Conservation (phyloP, 2,113 vertebrate species). For the Lonchura striata region DNA sequence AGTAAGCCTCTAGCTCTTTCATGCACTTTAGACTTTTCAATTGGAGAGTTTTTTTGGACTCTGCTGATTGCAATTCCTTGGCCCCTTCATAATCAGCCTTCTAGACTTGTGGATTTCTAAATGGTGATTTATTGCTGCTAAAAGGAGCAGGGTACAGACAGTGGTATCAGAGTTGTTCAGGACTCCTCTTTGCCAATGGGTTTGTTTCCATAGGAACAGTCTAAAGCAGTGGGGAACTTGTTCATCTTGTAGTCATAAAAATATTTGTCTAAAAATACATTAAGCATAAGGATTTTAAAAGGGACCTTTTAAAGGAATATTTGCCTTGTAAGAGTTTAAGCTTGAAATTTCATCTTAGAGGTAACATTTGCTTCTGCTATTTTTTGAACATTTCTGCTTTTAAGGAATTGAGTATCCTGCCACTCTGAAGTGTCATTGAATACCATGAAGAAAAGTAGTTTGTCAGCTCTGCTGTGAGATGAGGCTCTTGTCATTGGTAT, state of each 20-base stretch:
- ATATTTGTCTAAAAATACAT: constrained; percentile 62
- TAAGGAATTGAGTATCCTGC: neutral
- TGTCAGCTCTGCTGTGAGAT: neutral
- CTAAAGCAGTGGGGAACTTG: constrained; percentile 18
- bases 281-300: constrained; percentile 33
- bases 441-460: neutral
- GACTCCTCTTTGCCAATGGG: constrained; percentile 4
- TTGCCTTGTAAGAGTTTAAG: neutral
- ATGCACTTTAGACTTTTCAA: neutral
- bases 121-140: neutral
- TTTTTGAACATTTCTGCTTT: neutral
- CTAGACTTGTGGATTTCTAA: neutral
- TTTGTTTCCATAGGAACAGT: constrained; percentile 66
- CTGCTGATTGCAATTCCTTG: neutral
- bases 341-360: neutral
- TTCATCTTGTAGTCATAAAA: constrained; percentile 41
- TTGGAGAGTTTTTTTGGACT: neutral
- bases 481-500: neutral
- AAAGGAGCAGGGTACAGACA: neutral
- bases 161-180: constrained; percentile 12
- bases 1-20: neutral
- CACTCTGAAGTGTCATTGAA: neutral
- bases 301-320: neutral
- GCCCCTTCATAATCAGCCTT: neutral
- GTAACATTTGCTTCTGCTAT: neutral